Evolutionary conservation across 2,113 vertebrate genomes (phyloP).

Genomic region (Sinosuthora webbiana): DNA sequence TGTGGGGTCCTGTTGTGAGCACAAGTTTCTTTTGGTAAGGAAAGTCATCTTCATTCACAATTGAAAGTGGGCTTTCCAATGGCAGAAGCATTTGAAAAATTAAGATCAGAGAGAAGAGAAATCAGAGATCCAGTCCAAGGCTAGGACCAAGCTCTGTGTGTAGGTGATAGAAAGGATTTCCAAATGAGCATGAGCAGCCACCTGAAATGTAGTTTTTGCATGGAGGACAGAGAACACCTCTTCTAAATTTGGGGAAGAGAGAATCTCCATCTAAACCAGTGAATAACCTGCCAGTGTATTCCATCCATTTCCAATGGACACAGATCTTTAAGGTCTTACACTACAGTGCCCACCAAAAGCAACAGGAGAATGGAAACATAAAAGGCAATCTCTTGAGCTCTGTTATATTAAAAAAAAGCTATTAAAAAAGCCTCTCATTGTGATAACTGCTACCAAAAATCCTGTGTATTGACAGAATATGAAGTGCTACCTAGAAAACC

Average conservation of each 20-base stretch:
- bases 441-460: background rate
- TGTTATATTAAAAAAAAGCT: too few relatives aligned
- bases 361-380: background rate
- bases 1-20: background rate
- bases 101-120: background rate
- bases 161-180: background rate
- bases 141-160: background rate
- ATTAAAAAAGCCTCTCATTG: background rate
- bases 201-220: background rate
- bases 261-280: background rate
- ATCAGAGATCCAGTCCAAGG: background rate
- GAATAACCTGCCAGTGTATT: background rate
- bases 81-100: background rate
- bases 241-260: background rate
- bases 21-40: background rate
- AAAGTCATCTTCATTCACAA: background rate
- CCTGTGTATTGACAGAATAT: background rate
- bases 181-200: background rate
- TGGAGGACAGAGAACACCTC: background rate
- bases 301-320: background rate
- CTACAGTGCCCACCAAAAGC: background rate
- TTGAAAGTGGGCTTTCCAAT: background rate
- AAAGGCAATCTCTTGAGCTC: background rate
- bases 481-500: background rate
- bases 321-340: background rate